Evolutionary conservation across 1,140 invertebrate genomes (phyloP).

Genomic region (Cataglyphis hispanica): DNA sequence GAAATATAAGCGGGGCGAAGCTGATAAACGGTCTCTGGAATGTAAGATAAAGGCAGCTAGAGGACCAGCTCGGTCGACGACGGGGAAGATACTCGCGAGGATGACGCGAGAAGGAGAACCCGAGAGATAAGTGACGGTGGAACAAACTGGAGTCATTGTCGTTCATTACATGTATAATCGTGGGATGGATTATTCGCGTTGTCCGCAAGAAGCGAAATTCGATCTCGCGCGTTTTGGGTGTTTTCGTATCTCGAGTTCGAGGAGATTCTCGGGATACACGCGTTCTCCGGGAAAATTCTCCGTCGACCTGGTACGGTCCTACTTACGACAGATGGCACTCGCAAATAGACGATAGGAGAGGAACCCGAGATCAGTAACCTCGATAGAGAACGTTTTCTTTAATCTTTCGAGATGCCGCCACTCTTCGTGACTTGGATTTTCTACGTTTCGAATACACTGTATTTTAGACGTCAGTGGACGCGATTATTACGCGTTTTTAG

Average conservation of each 20-base stretch:
- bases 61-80: constrained; percentile 69
- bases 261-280: not conserved
- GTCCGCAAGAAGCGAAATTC: constrained; percentile 46
- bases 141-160: constrained; percentile 18
- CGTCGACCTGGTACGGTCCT: constrained; percentile 71
- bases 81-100: constrained; percentile 50
- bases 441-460: constrained; percentile 7
- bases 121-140: not conserved
- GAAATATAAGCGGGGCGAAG: constrained; percentile 76
- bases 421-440: constrained; percentile 43
- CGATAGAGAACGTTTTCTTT: constrained; percentile 78
- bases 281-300: constrained; percentile 18
- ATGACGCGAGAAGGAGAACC: not conserved
- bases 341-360: constrained; percentile 82
- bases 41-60: constrained; percentile 82
- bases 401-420: constrained; percentile 76
- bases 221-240: not conserved
- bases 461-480: constrained; percentile 11
- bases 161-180: constrained; percentile 21
- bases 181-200: constrained; percentile 20
- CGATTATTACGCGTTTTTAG: constrained; percentile 31
- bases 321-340: constrained; percentile 82
- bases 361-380: constrained; percentile 83
- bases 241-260: not conserved
- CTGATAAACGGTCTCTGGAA: constrained; percentile 83